Evolutionary conservation across 2,113 vertebrate species (phyloP).

Genomic region (Limanda limanda): DNA sequence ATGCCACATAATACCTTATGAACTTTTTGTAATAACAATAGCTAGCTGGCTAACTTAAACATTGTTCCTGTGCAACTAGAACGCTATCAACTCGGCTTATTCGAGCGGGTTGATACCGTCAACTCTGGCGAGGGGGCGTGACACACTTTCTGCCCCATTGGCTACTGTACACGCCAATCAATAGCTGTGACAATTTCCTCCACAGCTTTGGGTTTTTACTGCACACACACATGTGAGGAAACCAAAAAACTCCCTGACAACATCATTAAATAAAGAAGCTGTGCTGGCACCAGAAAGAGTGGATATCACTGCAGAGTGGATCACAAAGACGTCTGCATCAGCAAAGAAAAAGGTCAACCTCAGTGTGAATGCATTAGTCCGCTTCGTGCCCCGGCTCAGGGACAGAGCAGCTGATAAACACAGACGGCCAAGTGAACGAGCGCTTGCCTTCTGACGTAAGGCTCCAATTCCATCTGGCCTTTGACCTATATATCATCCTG

Average conservation of each 20-base stretch:
- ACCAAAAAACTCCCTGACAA: not conserved
- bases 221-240: not conserved
- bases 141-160: not conserved
- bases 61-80: no score
- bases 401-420: slow-evolving; percentile 44
- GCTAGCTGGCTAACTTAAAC: no score
- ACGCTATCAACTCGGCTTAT: no score
- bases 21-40: no score
- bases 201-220: not conserved
- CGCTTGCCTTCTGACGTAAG: slow-evolving; percentile 33
- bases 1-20: no score
- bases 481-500: slow-evolving; percentile 54
- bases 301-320: not conserved
- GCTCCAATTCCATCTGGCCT: slow-evolving; percentile 19
- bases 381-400: not conserved
- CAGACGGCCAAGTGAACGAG: slow-evolving; percentile 15
- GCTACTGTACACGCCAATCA: not conserved
- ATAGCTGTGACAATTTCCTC: not conserved
- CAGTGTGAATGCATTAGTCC: slow-evolving; percentile 32
- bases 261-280: slow-evolving; percentile 24
- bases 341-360: slow-evolving; percentile 20
- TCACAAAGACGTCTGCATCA: slow-evolving; percentile 11
- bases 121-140: no score
- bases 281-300: not conserved
- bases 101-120: no score